Evolutionary conservation across 2,797 vertebrate species (phyloP).

Genomic region (Eulemur rubriventer): DNA sequence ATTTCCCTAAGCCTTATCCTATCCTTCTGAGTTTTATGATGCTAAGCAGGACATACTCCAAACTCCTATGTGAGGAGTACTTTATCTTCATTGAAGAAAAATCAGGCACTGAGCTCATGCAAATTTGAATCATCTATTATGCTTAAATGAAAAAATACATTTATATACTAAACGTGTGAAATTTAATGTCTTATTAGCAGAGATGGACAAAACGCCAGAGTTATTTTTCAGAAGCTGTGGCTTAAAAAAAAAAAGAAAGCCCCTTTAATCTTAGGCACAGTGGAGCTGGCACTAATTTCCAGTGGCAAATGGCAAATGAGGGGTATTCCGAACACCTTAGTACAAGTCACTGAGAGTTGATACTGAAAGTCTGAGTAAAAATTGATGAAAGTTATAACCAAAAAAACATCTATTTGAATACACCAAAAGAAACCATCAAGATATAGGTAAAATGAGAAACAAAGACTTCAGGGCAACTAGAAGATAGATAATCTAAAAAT

Average conservation of each 20-base stretch:
- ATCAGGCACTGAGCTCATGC: neutral
- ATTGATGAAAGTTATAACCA: neutral
- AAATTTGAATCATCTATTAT: neutral
- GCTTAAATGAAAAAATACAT: neutral
- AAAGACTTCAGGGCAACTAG: neutral
- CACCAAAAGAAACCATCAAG: neutral
- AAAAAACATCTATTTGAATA: conserved; percentile 14
- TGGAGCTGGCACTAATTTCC: neutral
- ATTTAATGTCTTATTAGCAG: conserved; percentile 7
- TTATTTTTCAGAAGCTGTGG: conserved; percentile 29
- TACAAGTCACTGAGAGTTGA: neutral
- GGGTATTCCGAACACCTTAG: neutral
- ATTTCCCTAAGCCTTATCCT: neutral
- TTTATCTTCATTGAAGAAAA: conserved; percentile 29
- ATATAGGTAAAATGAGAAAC: neutral
- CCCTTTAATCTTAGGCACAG: neutral
- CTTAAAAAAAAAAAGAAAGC: neutral
- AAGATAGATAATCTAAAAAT: conserved; percentile 26
- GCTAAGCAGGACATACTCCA: neutral
- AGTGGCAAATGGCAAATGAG: neutral
- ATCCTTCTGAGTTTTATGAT: neutral
- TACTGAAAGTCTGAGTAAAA: conserved; percentile 13
- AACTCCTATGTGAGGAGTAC: neutral
- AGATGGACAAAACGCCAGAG: neutral
- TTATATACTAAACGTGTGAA: conserved; percentile 13